Evolutionary conservation across 2,113 vertebrate species (phyloP), one percentile per base, ranked within the genome.

Genomic region (Toxotes chatareus): DNA sequence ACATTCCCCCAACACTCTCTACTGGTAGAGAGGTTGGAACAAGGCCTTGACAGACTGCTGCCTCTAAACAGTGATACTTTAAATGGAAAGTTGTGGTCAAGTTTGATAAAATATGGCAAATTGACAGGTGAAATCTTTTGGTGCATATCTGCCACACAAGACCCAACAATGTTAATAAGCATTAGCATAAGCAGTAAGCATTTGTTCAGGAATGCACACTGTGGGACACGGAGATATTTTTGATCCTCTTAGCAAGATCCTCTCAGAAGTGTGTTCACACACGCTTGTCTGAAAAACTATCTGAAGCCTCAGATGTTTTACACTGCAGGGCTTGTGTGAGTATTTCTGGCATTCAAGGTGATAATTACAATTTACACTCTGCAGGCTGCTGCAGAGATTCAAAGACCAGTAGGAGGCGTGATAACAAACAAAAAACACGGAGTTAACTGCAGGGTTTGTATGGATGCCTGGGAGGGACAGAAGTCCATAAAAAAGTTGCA

Each of bases 281-380:
- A 64, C 13, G 32, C n/a, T 46, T 7, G 53, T 59, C 56, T 88
- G 44, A 70, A 68, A 86, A 82, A 53, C 34, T 32, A 38, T 17
- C 64, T 63, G 14, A 80, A 63, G 49, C 65, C 49, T 70, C 74
- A 42, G 57, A 31, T 87, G 59, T 64, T 82, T 49, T 31, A 56
- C 32, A 1, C 67, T 5, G 3, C 61, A 32, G 83, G 83, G 56
- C 63, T 65, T 63, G 46, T 4, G 17, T 49, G 51, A 56, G 78
- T 91, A 89, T 92, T 89, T 91, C 62, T 79, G 82, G 77, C 69
- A 80, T 78, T 32, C 0, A 23, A 88, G 75, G 88, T 88, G 89
- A 90, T 83, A 84, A 86, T 88, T 88, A 82, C 60, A 87, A 84
- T 87, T 91, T 84, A 46, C 80, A 84, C 86, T 89, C 61, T 16